phyloP scores from a whole-genome alignment of 2,113 vertebrate species.

The Potamarius usumacintae region DNA sequence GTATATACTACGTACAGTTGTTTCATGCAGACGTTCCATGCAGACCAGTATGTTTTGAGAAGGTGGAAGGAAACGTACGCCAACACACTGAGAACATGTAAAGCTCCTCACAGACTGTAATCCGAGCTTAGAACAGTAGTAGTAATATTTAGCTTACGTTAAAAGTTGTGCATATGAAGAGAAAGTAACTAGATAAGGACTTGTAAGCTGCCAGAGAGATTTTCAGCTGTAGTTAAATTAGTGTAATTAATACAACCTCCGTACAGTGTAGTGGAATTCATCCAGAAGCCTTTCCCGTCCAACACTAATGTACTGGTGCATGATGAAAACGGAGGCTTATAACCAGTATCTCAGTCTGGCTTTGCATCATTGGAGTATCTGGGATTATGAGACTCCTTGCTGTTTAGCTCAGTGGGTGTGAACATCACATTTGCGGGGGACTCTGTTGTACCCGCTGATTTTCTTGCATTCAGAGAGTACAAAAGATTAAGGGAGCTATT shows the following conservation, averaged over 20 bases:
- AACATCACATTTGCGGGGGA: conserved; percentile 2
- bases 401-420: conserved; percentile 2
- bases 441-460: not conserved
- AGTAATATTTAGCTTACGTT: not conserved
- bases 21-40: not conserved
- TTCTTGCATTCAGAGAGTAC: not conserved
- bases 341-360: not conserved
- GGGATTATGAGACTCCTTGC: not conserved
- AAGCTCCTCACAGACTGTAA: not conserved
- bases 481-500: conserved; percentile 19
- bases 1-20: no score
- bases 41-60: not conserved
- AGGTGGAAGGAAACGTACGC: not conserved
- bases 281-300: not conserved
- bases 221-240: not conserved
- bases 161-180: not conserved
- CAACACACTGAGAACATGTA: no score
- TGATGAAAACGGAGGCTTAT: not conserved
- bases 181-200: not conserved
- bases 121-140: not conserved
- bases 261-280: not conserved
- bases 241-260: not conserved
- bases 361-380: not conserved
- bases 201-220: not conserved
- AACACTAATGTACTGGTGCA: not conserved